These are phyloP conservation scores for Camelus bactrianus DNA, from an alignment of 2,113 vertebrate species.

Conservation along the genomic window DNA sequence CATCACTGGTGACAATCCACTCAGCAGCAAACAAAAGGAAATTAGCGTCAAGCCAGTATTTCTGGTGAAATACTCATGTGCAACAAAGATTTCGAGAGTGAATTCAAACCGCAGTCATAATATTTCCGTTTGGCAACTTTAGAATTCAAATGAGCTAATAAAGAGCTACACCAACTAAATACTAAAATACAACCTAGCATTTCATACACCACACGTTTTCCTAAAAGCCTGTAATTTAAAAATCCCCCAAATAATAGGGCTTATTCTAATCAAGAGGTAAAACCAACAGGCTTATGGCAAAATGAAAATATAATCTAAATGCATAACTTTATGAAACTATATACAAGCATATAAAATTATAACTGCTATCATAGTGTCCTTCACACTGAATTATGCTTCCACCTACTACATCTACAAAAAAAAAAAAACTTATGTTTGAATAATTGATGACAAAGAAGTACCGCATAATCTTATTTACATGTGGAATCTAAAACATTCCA, in stretches of 20 bases:
- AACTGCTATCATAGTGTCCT: not conserved
- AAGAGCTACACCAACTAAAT: not conserved
- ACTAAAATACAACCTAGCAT: not conserved
- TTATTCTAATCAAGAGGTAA: not conserved
- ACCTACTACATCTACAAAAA: not conserved
- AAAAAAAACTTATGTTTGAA: not conserved
- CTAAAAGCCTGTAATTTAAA: not conserved
- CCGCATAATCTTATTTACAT: rapidly evolving
- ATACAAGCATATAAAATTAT: not conserved
- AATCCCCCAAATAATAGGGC: not conserved
- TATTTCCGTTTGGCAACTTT: not conserved
- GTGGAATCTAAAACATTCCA: not conserved
- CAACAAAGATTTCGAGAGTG: not conserved
- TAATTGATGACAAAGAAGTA: not conserved
- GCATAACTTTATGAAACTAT: not conserved
- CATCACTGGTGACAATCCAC: not conserved
- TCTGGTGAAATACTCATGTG: not conserved
- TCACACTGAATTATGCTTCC: not conserved
- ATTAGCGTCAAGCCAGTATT: rapidly evolving
- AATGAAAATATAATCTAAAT: not conserved
- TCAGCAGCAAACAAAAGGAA: not conserved
- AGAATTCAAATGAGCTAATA: no score
- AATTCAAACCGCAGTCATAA: not conserved
- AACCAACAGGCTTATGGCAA: not conserved
- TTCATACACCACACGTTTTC: not conserved